Percentiles rank a stretch among this genome's conserved stretches.
Conservation (phyloP, 2,888 invertebrate genomes). For the Drosophila macrospina region DNA sequence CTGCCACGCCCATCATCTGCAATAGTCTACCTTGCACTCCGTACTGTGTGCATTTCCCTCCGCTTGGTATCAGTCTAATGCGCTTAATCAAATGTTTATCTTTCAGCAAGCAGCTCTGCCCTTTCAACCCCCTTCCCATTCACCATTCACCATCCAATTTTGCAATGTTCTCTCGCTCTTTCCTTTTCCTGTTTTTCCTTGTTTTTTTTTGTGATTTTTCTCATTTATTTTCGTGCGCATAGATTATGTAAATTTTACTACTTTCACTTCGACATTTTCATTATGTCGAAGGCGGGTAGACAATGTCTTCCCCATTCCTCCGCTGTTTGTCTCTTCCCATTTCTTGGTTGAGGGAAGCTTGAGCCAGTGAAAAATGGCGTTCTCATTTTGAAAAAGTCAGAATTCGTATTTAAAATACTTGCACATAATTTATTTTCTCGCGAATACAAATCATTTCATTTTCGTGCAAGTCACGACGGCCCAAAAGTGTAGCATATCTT, state of each 20-base stretch:
- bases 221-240: constrained; percentile 80
- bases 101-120: constrained; percentile 45
- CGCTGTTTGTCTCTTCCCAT: not conserved
- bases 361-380: constrained; percentile 70
- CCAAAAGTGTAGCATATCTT: constrained; percentile 73
- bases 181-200: constrained; percentile 34
- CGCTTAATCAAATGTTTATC: constrained; percentile 80
- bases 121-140: not conserved
- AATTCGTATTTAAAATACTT: constrained; percentile 80
- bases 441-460: constrained; percentile 81
- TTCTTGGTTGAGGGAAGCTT: not conserved
- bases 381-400: constrained; percentile 66
- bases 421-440: constrained; percentile 79
- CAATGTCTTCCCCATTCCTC: constrained; percentile 30
- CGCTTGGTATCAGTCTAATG: constrained; percentile 58
- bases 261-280: constrained; percentile 82
- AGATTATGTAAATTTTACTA: constrained; percentile 81
- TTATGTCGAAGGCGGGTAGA: constrained; percentile 61
- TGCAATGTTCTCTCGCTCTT: not conserved
- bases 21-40: constrained; percentile 6
- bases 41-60: constrained; percentile 15
- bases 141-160: constrained; percentile 4
- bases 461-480: constrained; percentile 75
- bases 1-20: constrained; percentile 42
- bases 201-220: constrained; percentile 75